phyloP scores from a whole-genome alignment of 2,113 vertebrate genomes.

The Melanotaenia duboulayi region DNA sequence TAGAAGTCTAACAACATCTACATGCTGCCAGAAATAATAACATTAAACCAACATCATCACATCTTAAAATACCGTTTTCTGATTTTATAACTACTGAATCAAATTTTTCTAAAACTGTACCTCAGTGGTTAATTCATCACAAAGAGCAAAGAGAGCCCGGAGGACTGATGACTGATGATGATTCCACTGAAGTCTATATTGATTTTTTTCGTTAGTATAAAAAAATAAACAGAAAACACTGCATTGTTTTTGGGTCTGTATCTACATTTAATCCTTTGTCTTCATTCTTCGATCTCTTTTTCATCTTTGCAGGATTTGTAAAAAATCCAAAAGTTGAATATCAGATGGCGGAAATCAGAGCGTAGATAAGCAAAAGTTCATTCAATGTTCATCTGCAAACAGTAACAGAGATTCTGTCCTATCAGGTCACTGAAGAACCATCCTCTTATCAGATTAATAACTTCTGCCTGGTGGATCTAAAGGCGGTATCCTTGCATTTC shows the following conservation, averaged over 20 bases:
- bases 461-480: constrained; percentile 46
- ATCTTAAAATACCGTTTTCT: not conserved
- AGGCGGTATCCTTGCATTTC: constrained; percentile 38
- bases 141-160: constrained; percentile 19
- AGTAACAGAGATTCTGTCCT: constrained; percentile 29
- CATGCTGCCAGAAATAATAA: not conserved
- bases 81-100: constrained; percentile 28
- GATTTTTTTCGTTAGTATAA: constrained; percentile 66
- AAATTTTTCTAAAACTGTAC: constrained; percentile 39
- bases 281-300: constrained; percentile 39
- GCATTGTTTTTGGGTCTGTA: constrained; percentile 37
- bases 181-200: constrained; percentile 42
- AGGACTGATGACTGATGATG: constrained; percentile 58
- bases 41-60: not conserved
- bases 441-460: constrained; percentile 61
- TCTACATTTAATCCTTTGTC: constrained; percentile 45
- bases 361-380: constrained; percentile 5
- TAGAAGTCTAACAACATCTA: constrained; percentile 1
- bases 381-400: constrained; percentile 19
- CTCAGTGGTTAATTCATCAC: constrained; percentile 45
- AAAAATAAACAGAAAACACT: constrained; percentile 20
- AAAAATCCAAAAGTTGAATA: not conserved
- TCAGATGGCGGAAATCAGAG: not conserved
- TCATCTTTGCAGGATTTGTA: not conserved
- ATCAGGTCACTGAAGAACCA: constrained; percentile 26